These are phyloP conservation scores for Florisuga fusca DNA, from an alignment of 2,797 vertebrate genomes.

Conservation along the genomic window DNA sequence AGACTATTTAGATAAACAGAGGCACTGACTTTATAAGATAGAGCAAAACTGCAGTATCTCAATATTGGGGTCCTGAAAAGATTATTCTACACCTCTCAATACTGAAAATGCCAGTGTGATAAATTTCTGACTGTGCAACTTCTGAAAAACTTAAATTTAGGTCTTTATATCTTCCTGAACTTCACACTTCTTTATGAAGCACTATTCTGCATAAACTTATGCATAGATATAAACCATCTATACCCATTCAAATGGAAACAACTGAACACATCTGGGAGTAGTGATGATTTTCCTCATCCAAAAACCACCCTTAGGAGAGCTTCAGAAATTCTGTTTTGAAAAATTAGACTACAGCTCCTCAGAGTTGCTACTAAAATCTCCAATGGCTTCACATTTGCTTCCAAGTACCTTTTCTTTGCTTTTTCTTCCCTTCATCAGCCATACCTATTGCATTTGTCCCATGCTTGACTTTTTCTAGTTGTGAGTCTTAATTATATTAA, in stretches of 20 bases:
- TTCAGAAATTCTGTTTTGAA: not conserved
- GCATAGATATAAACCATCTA: not conserved
- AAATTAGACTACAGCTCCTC: not conserved
- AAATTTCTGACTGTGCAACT: not conserved
- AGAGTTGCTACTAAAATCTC: not conserved
- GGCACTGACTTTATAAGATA: not conserved
- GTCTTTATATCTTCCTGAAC: not conserved
- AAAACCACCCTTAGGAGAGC: not conserved
- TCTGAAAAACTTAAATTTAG: not conserved
- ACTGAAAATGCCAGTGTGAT: not conserved
- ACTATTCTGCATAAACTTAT: not conserved
- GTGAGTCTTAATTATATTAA: not conserved
- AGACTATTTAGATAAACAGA: not conserved
- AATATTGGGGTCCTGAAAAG: not conserved
- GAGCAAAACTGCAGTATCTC: not conserved
- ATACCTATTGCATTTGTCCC: not conserved
- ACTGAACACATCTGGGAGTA: not conserved
- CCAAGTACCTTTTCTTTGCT: not conserved
- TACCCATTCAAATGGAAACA: not conserved
- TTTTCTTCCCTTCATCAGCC: not conserved
- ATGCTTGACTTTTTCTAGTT: not conserved
- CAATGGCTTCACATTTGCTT: not conserved
- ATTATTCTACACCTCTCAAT: not conserved
- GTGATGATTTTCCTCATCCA: not conserved
- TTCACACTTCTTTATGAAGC: not conserved